phyloP scores from a whole-genome alignment of 2,113 vertebrate genomes.

The Eptesicus fuscus region DNA sequence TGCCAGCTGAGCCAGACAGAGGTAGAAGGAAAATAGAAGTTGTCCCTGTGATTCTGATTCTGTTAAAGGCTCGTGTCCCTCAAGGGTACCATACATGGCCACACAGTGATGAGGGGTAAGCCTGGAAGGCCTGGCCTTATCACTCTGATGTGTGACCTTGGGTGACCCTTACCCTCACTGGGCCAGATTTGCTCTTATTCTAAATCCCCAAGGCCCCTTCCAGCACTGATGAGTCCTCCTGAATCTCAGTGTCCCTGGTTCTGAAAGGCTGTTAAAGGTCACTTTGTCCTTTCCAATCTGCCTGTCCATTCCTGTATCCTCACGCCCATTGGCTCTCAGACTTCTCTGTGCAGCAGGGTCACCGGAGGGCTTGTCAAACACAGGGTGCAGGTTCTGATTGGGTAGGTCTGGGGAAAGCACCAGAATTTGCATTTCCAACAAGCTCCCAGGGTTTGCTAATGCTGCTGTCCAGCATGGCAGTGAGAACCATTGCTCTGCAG shows the following conservation, averaged over 20 bases:
- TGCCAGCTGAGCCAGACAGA: not conserved
- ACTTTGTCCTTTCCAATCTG: not conserved
- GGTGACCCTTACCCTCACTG: not conserved
- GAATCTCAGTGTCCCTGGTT: not conserved
- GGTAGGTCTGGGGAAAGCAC: not conserved
- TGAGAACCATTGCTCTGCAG: not conserved
- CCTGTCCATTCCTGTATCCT: not conserved
- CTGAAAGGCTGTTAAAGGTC: not conserved
- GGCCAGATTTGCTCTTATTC: not conserved
- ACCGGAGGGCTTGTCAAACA: not conserved
- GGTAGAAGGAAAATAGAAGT: not conserved
- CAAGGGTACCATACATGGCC: not conserved
- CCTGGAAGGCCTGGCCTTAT: not conserved
- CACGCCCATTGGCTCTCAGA: not conserved
- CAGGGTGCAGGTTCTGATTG: not conserved
- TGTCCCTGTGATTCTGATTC: not conserved
- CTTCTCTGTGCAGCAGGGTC: not conserved
- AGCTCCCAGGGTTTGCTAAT: not conserved
- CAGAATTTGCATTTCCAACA: not conserved
- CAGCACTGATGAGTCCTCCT: not conserved
- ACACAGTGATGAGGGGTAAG: no score
- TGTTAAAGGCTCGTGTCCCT: not conserved
- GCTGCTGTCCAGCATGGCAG: fast-evolving
- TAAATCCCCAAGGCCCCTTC: not conserved
- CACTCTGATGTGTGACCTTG: not conserved